Percentiles rank a stretch among this genome's conserved stretches.
phyloP scores from a whole-genome alignment of 2,797 vertebrate species.

The Aplochiton taeniatus region DNA sequence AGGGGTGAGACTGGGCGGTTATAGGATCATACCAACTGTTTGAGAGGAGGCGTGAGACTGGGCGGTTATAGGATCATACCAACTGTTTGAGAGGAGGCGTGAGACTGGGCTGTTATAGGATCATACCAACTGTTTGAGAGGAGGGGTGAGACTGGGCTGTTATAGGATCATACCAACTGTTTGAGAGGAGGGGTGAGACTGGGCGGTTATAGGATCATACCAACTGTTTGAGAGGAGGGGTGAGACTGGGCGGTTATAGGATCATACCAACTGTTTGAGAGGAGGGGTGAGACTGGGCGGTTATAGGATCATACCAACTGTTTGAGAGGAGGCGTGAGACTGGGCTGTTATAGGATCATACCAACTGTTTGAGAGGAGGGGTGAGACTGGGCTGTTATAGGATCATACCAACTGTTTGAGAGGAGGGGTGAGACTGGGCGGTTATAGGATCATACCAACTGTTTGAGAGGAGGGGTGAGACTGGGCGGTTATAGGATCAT shows the following conservation, averaged over 20 bases:
- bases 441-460: constrained; percentile 5
- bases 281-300: neutral
- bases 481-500: neutral
- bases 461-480: too few relatives aligned
- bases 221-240: too few relatives aligned
- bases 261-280: neutral
- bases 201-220: neutral
- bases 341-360: neutral
- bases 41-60: neutral
- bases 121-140: neutral
- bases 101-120: too few relatives aligned
- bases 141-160: neutral
- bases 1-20: neutral
- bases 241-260: too few relatives aligned
- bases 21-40: neutral
- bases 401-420: neutral
- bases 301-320: constrained; percentile 5
- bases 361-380: too few relatives aligned
- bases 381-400: too few relatives aligned
- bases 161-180: constrained; percentile 5
- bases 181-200: neutral
- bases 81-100: too few relatives aligned
- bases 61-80: neutral
- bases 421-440: neutral
- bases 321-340: neutral